phyloP scores from a whole-genome alignment of 2,113 vertebrate genomes.

The Alouatta palliata region DNA sequence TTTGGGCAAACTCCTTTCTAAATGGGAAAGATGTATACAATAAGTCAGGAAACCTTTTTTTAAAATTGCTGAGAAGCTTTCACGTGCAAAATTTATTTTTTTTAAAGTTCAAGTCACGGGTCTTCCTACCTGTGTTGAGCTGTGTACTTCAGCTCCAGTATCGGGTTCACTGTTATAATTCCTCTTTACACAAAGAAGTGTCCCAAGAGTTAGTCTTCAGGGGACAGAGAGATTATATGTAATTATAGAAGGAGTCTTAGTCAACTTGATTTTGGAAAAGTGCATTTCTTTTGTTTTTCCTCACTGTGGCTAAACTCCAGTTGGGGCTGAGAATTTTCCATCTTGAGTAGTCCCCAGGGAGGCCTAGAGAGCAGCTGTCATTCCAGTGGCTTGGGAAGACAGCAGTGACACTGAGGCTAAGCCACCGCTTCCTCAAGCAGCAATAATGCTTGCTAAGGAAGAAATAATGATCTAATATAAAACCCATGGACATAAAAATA shows the following conservation, averaged over 20 bases:
- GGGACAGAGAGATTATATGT: neutral
- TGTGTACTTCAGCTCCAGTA: neutral
- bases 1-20: neutral
- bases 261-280: slow-evolving; percentile 51
- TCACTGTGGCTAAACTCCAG: slow-evolving; percentile 36
- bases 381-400: slow-evolving; percentile 56
- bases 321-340: slow-evolving; percentile 68
- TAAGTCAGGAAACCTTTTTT: neutral
- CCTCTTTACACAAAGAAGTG: neutral
- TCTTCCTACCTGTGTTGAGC: neutral
- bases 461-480: slow-evolving; percentile 17
- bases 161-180: neutral
- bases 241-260: neutral
- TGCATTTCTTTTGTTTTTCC: slow-evolving; percentile 48
- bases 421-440: slow-evolving; percentile 38
- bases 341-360: slow-evolving; percentile 16
- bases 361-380: neutral
- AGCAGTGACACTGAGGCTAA: neutral
- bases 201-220: neutral
- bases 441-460: slow-evolving; percentile 48
- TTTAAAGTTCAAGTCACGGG: neutral
- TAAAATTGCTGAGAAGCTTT: slow-evolving; percentile 9
- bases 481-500: slow-evolving; percentile 37
- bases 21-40: neutral
- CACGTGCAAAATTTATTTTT: neutral